phyloP scores from a whole-genome alignment of 2,113 vertebrate genomes.

The Fukomys damarensis region DNA sequence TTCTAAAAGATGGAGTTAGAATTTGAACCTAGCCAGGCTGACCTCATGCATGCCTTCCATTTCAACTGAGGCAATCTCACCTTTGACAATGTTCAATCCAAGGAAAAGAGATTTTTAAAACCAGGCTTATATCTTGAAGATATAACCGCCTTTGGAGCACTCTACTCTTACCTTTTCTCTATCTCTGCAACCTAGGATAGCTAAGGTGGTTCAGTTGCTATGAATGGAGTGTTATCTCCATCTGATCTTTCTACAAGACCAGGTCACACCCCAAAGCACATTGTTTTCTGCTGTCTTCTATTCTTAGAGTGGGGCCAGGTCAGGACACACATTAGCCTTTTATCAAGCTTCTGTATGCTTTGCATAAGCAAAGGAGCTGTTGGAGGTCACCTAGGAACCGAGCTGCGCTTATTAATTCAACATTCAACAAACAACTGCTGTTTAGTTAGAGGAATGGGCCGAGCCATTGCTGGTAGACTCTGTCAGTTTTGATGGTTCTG shows the following conservation, averaged over 20 bases:
- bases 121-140: background rate
- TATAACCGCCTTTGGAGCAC: background rate
- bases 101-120: background rate
- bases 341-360: conserved; percentile 19
- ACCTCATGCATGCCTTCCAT: background rate
- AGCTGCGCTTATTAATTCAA: conserved; percentile 65
- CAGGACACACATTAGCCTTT: background rate
- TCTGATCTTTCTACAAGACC: background rate
- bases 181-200: background rate
- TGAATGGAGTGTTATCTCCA: background rate
- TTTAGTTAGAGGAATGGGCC: conserved; percentile 67
- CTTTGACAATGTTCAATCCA: background rate
- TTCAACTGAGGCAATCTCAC: background rate
- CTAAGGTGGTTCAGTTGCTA: background rate
- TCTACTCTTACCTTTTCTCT: background rate
- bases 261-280: background rate
- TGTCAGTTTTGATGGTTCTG: conserved; percentile 22
- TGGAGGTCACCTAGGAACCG: conserved; percentile 66
- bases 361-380: conserved; percentile 65
- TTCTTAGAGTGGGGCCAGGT: background rate
- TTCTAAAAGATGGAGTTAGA: background rate
- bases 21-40: background rate
- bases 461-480: background rate
- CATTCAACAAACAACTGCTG: conserved; percentile 71
- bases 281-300: background rate